Evolutionary conservation across 2,113 vertebrate species (phyloP), one percentile per base, ranked within the genome.

Genomic region (Erythrolamprus reginae): DNA sequence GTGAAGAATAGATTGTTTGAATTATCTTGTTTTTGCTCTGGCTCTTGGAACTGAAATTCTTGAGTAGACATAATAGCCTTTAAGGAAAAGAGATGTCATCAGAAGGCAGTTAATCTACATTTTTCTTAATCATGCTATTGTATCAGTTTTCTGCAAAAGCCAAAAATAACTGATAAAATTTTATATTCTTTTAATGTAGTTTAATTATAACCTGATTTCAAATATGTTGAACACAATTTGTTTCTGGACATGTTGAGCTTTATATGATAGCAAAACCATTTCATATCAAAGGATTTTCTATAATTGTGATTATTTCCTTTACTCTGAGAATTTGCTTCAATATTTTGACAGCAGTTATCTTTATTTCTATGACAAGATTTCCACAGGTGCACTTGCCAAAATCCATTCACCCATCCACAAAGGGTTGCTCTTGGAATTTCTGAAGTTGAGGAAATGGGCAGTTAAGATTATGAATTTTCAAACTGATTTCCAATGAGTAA

Each of bases 1-100:
- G 1, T 28, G 7, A 28, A 5, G 26, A 86, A 82, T 17, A 55
- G 26, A 28, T 26, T 0, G 0, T 42, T 38, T 0, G 15, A 15
- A 48, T 23, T 89, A 28, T 38, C 65, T 0, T 5, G 86, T 10
- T 86, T 51, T 2, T 26, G 45, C 10, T 92, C 89, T 1, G 84
- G 4, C 3, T 19, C 90, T 9, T 86, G 21, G 50, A 77, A 51
- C 50, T 92, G 88, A 38, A 70, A 15, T 51, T 95, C 93, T 45
- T 82, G 77, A 13, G 87, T 89, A 0, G 93, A 92, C 94, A 95
- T 94, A 13, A 52, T 3, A 45, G 4, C 17, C 86, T 90, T 13
- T 50, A 88, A 82, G 21, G 17, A 19, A 70, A 38, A 58, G 28
- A 24, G 26, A 89, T 5, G 50, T 2, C 7, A 47, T n/a, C 2